Evolutionary conservation across 2,888 invertebrate genomes (phyloP).

Genomic region (Pandemis corylana): DNA sequence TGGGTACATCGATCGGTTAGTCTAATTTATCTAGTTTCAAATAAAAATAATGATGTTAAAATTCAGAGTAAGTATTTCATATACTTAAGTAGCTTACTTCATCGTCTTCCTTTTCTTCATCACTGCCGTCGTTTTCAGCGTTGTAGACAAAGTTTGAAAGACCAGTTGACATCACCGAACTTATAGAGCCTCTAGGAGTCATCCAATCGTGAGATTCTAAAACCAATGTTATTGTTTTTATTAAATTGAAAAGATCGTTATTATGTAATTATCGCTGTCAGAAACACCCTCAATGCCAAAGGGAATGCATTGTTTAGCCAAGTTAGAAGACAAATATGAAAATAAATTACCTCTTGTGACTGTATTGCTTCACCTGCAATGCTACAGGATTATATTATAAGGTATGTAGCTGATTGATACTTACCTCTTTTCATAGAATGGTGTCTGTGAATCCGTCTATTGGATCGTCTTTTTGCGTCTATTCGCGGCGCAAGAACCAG

Average conservation of each 20-base stretch:
- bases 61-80: neutral
- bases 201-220: constrained; percentile 78
- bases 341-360: no score
- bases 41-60: neutral
- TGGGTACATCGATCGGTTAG: no score
- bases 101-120: constrained; percentile 67
- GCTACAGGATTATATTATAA: no score
- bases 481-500: constrained; percentile 54
- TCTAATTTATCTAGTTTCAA: neutral
- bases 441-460: constrained; percentile 65
- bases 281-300: neutral
- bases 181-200: constrained; percentile 77
- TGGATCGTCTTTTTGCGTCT: constrained; percentile 71
- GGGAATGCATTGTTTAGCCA: neutral
- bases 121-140: constrained; percentile 66
- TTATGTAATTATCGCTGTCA: neutral
- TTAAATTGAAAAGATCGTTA: neutral
- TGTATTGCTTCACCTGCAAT: no score
- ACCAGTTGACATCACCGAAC: constrained; percentile 74
- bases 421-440: constrained; percentile 75
- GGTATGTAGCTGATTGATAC: neutral
- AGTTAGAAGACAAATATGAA: no score
- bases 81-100: constrained; percentile 55
- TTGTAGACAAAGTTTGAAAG: constrained; percentile 71
- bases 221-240: neutral